Conservation (phyloP, 2,888 invertebrate species). For the Ennomos fuscantarius region DNA sequence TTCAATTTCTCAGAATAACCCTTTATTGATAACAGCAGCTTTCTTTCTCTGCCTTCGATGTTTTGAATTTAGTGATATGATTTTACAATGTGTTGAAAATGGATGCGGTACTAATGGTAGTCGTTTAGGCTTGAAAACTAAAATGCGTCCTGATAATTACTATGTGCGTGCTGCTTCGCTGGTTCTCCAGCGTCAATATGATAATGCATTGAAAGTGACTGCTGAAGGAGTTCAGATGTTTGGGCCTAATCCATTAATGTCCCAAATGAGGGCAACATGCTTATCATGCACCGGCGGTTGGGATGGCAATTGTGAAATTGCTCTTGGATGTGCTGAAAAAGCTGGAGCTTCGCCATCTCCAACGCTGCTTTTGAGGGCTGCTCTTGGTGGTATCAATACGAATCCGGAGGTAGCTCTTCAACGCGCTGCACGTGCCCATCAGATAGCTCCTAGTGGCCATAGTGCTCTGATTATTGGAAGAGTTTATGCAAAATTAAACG, state of each 20-base stretch:
- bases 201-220: conserved; percentile 57
- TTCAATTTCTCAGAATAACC: conserved; percentile 54
- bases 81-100: conserved; percentile 62
- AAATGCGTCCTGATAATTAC: conserved; percentile 53
- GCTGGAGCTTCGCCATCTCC: conserved; percentile 61
- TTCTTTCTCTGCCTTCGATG: conserved; percentile 76
- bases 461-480: conserved; percentile 68
- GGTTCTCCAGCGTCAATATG: conserved; percentile 54
- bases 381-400: conserved; percentile 54
- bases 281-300: conserved; percentile 58
- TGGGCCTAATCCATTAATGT: conserved; percentile 67
- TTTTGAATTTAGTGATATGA: conserved; percentile 62
- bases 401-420: conserved; percentile 64
- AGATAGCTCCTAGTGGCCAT: conserved; percentile 63
- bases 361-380: conserved; percentile 61
- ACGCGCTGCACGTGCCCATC: conserved; percentile 71
- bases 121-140: conserved; percentile 37
- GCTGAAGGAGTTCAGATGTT: conserved; percentile 55
- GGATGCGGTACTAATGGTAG: conserved; percentile 63
- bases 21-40: conserved; percentile 71
- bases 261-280: conserved; percentile 68
- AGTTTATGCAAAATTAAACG: conserved; percentile 59
- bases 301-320: conserved; percentile 64
- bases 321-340: conserved; percentile 61
- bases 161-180: conserved; percentile 68